Evolutionary conservation across 1,140 invertebrate species (phyloP).

Genomic region (Contarinia nasturtii): DNA sequence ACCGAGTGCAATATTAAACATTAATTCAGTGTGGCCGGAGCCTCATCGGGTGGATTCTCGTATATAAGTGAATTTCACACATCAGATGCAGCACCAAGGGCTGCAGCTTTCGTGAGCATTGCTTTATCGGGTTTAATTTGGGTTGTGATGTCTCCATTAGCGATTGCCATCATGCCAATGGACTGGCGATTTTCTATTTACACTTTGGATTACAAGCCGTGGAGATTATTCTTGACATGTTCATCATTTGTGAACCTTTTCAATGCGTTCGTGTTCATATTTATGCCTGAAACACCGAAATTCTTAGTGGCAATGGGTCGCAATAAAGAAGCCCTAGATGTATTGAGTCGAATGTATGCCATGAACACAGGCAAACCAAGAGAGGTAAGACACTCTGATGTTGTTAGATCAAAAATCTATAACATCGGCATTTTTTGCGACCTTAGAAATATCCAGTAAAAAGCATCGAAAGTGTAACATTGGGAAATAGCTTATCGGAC

Average conservation of each 20-base stretch:
- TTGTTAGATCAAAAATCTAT: too few relatives aligned
- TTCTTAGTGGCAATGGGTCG: constrained; percentile 43
- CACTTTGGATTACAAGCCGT: constrained; percentile 32
- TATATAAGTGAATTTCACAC: constrained; percentile 48
- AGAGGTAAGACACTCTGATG: constrained; percentile 2
- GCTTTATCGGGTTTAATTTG: constrained; percentile 45
- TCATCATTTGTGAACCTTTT: constrained; percentile 32
- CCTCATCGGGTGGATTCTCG: constrained; percentile 42
- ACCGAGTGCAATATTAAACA: too few relatives aligned
- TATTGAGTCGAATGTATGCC: constrained; percentile 36
- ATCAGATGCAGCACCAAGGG: constrained; percentile 17
- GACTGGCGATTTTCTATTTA: constrained; percentile 25
- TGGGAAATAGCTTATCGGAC: constrained; percentile 12
- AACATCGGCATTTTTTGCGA: too few relatives aligned
- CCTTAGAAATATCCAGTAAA: constrained; percentile 14
- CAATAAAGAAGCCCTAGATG: constrained; percentile 32
- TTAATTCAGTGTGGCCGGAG: constrained; percentile 18
- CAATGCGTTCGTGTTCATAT: constrained; percentile 28
- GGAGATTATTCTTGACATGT: constrained; percentile 39
- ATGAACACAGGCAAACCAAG: constrained; percentile 30
- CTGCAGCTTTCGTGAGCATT: constrained; percentile 35
- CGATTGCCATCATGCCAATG: constrained; percentile 38
- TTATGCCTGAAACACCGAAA: constrained; percentile 57
- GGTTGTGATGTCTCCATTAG: constrained; percentile 41
- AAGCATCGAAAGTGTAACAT: constrained; percentile 7